Evolutionary conservation across 2,888 invertebrate species (phyloP).

Genomic region (Napeogenes sylphis): DNA sequence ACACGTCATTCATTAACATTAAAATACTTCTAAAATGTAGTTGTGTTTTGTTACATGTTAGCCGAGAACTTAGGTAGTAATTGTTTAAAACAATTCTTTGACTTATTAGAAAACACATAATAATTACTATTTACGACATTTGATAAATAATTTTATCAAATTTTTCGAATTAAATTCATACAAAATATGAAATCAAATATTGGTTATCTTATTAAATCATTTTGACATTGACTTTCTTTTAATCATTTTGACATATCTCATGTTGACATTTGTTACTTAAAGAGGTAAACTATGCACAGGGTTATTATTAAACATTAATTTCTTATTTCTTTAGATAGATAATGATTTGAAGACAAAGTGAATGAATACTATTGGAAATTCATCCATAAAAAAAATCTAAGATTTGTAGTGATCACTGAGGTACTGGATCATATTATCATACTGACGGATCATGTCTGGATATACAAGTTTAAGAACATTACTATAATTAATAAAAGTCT

Average conservation of each 20-base stretch:
- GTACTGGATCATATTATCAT: no score
- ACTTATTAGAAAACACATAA: conserved; percentile 30
- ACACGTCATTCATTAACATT: conserved; percentile 73
- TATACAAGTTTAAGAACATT: no score
- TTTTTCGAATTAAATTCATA: conserved; percentile 1
- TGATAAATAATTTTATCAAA: conserved; percentile 6
- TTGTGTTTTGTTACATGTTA: conserved; percentile 51
- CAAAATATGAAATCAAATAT: background rate
- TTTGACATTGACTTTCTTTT: conserved; percentile 3
- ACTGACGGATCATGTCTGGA: no score
- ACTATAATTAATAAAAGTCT: no score
- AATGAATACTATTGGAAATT: no score
- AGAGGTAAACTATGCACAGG: no score
- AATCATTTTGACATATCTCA: background rate
- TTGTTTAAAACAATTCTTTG: conserved; percentile 30
- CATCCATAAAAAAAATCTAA: no score
- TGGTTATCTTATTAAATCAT: background rate
- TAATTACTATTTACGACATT: conserved; percentile 21
- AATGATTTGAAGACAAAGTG: no score
- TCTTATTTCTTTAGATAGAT: no score
- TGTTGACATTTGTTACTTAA: no score
- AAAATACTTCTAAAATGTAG: conserved; percentile 40
- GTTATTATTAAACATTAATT: no score
- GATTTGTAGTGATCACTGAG: no score
- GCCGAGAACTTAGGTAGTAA: conserved; percentile 30